Base-by-base conservation (phyloP, 2,113 vertebrate species). In the Grantiella picta region DNA sequence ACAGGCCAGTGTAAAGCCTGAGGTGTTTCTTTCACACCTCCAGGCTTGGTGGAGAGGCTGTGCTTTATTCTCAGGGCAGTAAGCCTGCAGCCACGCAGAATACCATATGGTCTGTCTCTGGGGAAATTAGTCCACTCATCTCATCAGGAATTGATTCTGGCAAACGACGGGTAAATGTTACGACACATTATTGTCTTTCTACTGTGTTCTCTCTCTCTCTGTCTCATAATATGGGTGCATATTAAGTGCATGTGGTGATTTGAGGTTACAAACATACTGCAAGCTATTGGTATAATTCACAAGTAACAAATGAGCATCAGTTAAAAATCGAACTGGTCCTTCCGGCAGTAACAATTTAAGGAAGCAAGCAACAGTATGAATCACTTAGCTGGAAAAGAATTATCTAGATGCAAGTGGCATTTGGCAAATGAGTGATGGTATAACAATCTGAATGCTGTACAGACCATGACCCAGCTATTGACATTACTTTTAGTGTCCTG, bases 51-150 rank as follows among this genome's bases (percentile, higher is more conserved):
- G 29, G 29, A 61, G 22, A 35, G 83, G 59, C 59, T 66, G 47
- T 83, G 29, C 59, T 83, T 80, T 88, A 63, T 70, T 95, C 24
- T 36, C 60, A 76, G 81, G 90, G 60, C 72, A 56, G 23, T 57
- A 24, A 60, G 66, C 36, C 60, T 75, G 29, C 40, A 94, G 78
- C 65, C 52, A 24, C 0, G 0, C 35, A 53, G 64, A 53, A 28
- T 68, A 71, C 54, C 20, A 42, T 47, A 11, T 68, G 79, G 87
- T 92, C 52, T 93, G 49, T 87, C 71, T 89, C 69, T 90, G 61
- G 92, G 77, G 93, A 95, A 92, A 97, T 94, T 59, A 95, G 49
- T 79, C 92, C 60, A 54, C 73, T 92, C 77, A 50, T 92, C 94
- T 90, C 36, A 93, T 96, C 76, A 96, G 64, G 83, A 93, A 82